A percentile compares a stretch with the other conserved stretches of the same genome.
phyloP scores from a whole-genome alignment of 2,113 vertebrate genomes.

The Arothron firmamentum region DNA sequence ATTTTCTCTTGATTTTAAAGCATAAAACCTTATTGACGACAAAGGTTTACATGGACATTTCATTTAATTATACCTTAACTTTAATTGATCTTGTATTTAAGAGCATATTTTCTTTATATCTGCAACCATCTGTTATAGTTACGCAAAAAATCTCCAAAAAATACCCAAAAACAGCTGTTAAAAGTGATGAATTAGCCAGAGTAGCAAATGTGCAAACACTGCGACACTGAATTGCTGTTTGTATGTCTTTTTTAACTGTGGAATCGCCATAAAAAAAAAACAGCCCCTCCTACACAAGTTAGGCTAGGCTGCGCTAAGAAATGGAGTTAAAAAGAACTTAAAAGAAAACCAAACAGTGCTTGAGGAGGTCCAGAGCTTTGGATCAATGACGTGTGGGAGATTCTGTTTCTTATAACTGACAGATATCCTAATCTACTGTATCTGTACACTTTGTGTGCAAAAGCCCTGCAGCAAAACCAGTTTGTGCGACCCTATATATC shows the following conservation, averaged over 20 bases:
- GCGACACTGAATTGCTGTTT: constrained; percentile 32
- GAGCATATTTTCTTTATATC: constrained; percentile 26
- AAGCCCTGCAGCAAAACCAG: constrained; percentile 13
- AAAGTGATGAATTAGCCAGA: constrained; percentile 44
- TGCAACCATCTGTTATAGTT: constrained; percentile 28
- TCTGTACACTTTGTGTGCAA: constrained; percentile 32
- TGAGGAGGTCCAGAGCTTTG: constrained; percentile 9
- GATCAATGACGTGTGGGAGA: constrained; percentile 2
- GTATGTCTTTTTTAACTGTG: constrained; percentile 5
- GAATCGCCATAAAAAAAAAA: constrained; percentile 38
- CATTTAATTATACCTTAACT: constrained; percentile 42
- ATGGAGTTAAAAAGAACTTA: constrained; percentile 47
- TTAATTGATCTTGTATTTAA: constrained; percentile 33
- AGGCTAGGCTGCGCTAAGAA: constrained; percentile 29
- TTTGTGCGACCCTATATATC: constrained; percentile 4
- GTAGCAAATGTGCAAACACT: constrained; percentile 28
- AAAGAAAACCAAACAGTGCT: constrained; percentile 17
- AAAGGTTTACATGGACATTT: constrained; percentile 22
- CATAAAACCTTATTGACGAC: constrained; percentile 35
- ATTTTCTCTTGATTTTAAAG: constrained; percentile 54
- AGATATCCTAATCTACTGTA: constrained; percentile 23
- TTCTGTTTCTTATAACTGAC: constrained; percentile 11
- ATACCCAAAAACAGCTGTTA: constrained; percentile 12
- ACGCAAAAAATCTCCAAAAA: neutral
- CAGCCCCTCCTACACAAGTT: constrained; percentile 25